Conservation (phyloP, 2,888 invertebrate genomes). For the Cephus rjabovi region DNA sequence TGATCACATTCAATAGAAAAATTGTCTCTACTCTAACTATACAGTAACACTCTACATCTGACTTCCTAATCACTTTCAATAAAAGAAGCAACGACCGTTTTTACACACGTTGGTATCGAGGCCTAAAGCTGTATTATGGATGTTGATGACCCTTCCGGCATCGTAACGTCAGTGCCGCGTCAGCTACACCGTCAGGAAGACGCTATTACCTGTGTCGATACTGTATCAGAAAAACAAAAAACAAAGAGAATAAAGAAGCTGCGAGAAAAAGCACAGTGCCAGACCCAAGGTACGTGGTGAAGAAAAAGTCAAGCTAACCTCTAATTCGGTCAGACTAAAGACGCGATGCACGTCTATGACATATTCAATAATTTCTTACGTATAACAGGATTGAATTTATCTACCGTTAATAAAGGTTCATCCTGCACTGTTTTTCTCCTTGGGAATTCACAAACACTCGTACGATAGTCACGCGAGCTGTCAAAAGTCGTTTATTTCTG, state of each 20-base stretch:
- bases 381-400: neutral
- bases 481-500: neutral
- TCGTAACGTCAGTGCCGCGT: constrained; percentile 11
- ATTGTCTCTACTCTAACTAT: constrained; percentile 25
- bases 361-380: neutral
- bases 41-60: neutral
- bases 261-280: neutral
- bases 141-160: constrained; percentile 41
- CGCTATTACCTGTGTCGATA: neutral
- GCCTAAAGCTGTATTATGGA: constrained; percentile 40
- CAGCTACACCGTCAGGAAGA: constrained; percentile 12
- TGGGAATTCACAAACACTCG: neutral
- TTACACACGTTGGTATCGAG: neutral
- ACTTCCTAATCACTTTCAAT: neutral
- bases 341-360: neutral
- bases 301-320: neutral
- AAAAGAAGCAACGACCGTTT: neutral
- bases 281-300: neutral
- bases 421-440: neutral
- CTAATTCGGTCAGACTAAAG: neutral
- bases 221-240: neutral
- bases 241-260: neutral
- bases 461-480: neutral
- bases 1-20: constrained; percentile 51
- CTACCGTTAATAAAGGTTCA: neutral